Conservation (phyloP, 2,113 vertebrate genomes). For the Telmatochromis bifrenatus region DNA sequence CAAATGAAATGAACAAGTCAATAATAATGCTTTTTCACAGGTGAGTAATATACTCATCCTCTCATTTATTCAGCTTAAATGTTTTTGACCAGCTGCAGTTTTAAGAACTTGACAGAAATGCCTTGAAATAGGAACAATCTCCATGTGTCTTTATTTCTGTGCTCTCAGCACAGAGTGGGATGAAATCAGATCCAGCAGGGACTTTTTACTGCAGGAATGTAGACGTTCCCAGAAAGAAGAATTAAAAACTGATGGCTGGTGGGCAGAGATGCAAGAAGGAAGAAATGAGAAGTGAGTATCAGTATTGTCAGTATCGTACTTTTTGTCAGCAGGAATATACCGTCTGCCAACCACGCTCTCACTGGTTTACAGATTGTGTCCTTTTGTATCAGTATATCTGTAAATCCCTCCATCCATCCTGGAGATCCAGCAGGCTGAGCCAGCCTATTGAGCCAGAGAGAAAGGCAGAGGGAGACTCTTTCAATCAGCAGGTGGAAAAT, state of each 20-base stretch:
- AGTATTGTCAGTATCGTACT: neutral
- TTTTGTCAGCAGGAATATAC: neutral
- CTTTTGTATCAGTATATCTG: slow-evolving; percentile 3
- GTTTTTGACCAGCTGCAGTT: neutral
- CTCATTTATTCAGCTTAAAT: neutral
- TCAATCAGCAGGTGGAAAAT: neutral
- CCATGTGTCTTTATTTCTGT: slow-evolving; percentile 49
- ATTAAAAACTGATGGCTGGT: neutral
- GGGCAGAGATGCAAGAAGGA: neutral
- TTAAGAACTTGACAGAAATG: neutral
- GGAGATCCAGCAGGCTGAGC: neutral
- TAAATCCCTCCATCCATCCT: slow-evolving; percentile 30
- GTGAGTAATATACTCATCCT: neutral
- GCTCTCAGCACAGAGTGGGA: slow-evolving; percentile 10
- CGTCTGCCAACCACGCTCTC: neutral
- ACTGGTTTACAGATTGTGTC: neutral
- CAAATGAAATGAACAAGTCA: neutral
- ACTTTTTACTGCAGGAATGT: slow-evolving; percentile 54
- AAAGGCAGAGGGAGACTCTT: neutral
- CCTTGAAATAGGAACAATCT: neutral
- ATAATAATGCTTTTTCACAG: neutral
- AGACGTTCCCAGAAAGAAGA: slow-evolving; percentile 6
- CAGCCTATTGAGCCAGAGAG: neutral
- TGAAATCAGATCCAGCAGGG: slow-evolving; percentile 50
- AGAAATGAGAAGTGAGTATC: neutral